phyloP scores from a whole-genome alignment of 2,797 vertebrate genomes.

The Melanogrammus aeglefinus region DNA sequence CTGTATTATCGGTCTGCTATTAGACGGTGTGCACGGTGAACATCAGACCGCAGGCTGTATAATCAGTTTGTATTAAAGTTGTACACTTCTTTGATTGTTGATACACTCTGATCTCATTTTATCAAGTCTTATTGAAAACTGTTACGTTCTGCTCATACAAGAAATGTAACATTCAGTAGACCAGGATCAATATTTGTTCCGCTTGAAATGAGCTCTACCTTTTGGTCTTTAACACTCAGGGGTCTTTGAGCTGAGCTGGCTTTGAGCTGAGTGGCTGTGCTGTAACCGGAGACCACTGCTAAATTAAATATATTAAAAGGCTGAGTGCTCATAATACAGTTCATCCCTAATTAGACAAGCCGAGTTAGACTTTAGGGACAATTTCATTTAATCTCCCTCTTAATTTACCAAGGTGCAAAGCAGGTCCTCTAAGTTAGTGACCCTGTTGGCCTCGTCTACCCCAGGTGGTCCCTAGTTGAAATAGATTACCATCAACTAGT shows the following conservation, averaged over 20 bases:
- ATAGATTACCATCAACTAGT: too few species aligned
- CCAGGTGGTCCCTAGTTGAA: too few species aligned
- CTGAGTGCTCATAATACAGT: not conserved
- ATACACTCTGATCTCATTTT: too few species aligned
- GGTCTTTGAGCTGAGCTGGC: constrained; percentile 28
- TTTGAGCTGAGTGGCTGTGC: constrained; percentile 21
- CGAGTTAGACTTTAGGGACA: not conserved
- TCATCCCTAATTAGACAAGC: not conserved
- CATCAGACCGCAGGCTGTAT: not conserved
- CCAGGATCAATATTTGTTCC: not conserved
- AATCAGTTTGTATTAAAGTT: too few species aligned
- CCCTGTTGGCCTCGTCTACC: too few species aligned
- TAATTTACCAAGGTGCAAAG: not conserved
- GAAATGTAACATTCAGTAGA: not conserved
- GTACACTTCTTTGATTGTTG: too few species aligned
- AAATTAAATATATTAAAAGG: too few species aligned
- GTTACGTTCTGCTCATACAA: too few species aligned
- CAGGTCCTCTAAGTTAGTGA: not conserved
- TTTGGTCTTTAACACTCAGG: constrained; percentile 11
- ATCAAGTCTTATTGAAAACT: too few species aligned
- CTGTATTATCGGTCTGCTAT: too few species aligned
- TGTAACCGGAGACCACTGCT: too few species aligned
- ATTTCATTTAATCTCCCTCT: not conserved
- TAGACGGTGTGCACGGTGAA: not conserved
- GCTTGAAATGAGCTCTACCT: not conserved